phyloP scores from a whole-genome alignment of 1,140 invertebrate genomes.

The Heliothis subflexa region DNA sequence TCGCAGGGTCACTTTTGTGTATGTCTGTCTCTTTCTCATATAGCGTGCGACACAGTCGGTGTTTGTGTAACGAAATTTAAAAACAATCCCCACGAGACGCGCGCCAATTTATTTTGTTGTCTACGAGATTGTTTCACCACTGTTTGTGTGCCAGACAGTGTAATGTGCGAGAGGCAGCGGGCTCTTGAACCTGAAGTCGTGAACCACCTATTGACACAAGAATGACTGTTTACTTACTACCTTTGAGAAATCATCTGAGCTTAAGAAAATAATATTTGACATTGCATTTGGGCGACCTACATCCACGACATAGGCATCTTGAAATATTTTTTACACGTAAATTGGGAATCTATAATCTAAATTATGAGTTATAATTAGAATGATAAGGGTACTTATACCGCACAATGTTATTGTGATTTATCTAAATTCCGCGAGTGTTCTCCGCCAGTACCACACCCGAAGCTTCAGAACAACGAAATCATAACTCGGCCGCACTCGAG shows the following conservation, averaged over 20 bases:
- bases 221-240: too few species aligned
- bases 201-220: not conserved
- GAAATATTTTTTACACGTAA: too few species aligned
- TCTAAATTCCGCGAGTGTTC: not conserved
- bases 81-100: conserved; percentile 75
- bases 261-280: too few species aligned
- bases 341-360: too few species aligned
- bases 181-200: too few species aligned
- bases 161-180: conserved; percentile 20
- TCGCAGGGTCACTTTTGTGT: not conserved
- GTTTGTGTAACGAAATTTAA: conserved; percentile 76
- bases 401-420: not conserved
- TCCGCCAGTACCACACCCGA: not conserved
- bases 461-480: conserved; percentile 42
- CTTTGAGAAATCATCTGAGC: too few species aligned
- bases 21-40: conserved; percentile 42
- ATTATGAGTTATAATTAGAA: too few species aligned
- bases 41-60: conserved; percentile 37
- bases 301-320: too few species aligned
- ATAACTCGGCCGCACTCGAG: conserved; percentile 47
- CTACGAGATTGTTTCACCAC: conserved; percentile 65
- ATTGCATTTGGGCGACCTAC: too few species aligned
- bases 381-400: too few species aligned
- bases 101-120: conserved; percentile 74
- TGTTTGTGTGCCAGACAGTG: conserved; percentile 32